Conservation (phyloP, 2,797 vertebrate genomes). For the Aeoliscus strigatus region DNA sequence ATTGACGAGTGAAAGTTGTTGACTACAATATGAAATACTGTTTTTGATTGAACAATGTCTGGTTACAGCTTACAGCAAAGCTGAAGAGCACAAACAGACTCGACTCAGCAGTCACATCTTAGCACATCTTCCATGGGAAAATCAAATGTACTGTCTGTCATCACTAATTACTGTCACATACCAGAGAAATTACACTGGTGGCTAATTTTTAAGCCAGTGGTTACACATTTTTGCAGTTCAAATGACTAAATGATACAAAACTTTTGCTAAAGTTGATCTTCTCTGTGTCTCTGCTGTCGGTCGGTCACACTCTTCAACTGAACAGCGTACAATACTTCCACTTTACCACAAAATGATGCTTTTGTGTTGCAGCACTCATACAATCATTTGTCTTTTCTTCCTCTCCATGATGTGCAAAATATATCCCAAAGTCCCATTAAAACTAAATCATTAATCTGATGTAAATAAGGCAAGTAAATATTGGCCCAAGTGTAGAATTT, state of each 20-base stretch:
- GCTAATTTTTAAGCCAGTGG: neutral
- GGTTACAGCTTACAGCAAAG: no score
- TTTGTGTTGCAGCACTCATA: no score
- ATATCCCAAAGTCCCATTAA: no score
- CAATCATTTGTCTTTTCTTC: no score
- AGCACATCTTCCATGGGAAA: neutral
- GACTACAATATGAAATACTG: no score
- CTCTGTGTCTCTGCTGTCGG: neutral
- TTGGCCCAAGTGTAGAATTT: neutral
- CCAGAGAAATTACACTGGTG: neutral
- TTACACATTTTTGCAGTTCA: neutral
- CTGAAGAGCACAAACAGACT: no score
- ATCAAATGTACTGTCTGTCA: neutral
- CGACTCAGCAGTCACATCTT: neutral
- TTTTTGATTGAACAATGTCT: no score
- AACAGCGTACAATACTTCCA: constrained; percentile 1
- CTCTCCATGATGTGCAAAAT: no score
- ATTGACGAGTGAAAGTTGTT: no score
- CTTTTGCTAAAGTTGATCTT: neutral
- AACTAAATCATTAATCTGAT: no score
- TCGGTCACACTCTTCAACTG: neutral
- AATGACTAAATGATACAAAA: neutral
- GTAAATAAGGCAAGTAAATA: neutral
- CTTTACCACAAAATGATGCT: neutral
- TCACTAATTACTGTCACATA: neutral